A percentile compares a stretch with the other conserved stretches of the same genome.
phyloP scores from a whole-genome alignment of 1,140 invertebrate genomes.

The Nomia melanderi region DNA sequence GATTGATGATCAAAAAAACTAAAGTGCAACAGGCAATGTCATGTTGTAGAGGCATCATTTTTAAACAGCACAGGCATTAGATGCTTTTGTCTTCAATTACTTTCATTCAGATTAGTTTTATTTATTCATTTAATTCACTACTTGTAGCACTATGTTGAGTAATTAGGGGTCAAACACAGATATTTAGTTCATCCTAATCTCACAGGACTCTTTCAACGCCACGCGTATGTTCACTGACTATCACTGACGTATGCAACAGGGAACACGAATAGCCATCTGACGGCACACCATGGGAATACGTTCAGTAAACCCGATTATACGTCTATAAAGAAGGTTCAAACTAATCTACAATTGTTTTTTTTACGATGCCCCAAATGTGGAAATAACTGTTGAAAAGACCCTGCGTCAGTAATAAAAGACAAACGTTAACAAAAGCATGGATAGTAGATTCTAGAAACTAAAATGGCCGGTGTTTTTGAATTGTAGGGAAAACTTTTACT shows the following conservation, averaged over 20 bases:
- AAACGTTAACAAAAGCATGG: background rate
- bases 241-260: slow-evolving; percentile 19
- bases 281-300: background rate
- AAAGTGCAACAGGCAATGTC: slow-evolving; percentile 52
- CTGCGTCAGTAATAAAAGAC: background rate
- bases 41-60: slow-evolving; percentile 56
- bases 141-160: background rate
- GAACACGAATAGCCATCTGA: slow-evolving; percentile 26
- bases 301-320: background rate
- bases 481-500: background rate
- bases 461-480: background rate
- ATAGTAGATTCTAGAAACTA: background rate
- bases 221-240: slow-evolving; percentile 19
- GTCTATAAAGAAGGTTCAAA: background rate
- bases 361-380: background rate
- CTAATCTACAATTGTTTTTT: background rate
- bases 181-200: background rate
- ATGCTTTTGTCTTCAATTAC: background rate
- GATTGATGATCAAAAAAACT: slow-evolving; percentile 43
- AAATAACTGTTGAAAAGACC: background rate
- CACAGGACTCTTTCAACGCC: background rate
- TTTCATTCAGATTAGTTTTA: background rate
- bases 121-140: background rate
- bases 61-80: slow-evolving; percentile 46
- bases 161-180: background rate